Percentiles rank a stretch among this genome's conserved stretches.
phyloP scores from a whole-genome alignment of 2,797 vertebrate genomes.

The Melanotaenia maccullochi region DNA sequence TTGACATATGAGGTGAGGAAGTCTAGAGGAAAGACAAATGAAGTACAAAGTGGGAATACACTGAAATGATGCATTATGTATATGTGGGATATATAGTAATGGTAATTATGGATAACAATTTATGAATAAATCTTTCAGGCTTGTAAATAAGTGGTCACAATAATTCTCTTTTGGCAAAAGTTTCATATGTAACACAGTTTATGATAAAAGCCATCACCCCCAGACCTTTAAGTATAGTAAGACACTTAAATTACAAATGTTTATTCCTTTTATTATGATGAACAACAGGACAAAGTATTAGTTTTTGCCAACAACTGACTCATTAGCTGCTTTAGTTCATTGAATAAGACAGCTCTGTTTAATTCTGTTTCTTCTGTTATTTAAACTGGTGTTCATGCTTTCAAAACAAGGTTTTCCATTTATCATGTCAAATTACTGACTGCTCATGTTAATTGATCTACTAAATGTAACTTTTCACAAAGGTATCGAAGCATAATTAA shows the following conservation, averaged over 20 bases:
- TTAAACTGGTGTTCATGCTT: slow-evolving; percentile 14
- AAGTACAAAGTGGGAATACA: background rate
- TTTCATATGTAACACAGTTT: background rate
- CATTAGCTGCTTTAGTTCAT: slow-evolving; percentile 13
- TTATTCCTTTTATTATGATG: slow-evolving; percentile 5
- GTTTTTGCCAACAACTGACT: slow-evolving; percentile 13
- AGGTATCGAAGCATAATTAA: slow-evolving; percentile 38
- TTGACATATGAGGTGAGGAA: background rate
- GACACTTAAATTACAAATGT: background rate
- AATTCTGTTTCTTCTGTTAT: background rate
- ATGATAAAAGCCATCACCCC: no score
- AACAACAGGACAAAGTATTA: slow-evolving; percentile 6
- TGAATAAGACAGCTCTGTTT: background rate
- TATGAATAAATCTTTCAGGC: background rate
- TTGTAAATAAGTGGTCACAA: slow-evolving; percentile 24
- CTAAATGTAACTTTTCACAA: slow-evolving; percentile 21
- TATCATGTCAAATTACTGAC: background rate
- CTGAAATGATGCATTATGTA: background rate
- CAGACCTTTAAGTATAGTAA: background rate
- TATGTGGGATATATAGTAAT: no score
- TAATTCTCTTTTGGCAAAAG: slow-evolving; percentile 23
- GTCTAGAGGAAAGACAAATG: background rate
- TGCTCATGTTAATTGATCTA: background rate
- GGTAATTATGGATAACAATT: background rate
- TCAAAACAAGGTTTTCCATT: background rate